Conservation (phyloP, 2,113 vertebrate genomes). For the Loxodonta africana region DNA sequence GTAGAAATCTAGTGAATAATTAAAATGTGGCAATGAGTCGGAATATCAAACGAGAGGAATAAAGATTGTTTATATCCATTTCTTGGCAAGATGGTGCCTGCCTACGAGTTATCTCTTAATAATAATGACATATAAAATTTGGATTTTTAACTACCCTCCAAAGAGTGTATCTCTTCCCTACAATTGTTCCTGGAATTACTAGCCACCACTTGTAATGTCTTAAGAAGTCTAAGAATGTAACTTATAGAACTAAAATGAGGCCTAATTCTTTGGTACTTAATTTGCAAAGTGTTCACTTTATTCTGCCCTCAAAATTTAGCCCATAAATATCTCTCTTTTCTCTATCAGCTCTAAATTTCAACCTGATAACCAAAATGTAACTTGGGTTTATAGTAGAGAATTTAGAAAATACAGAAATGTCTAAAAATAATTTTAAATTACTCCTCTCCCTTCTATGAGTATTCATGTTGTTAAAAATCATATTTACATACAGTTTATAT, state of each 20-base stretch:
- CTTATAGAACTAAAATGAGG: not conserved
- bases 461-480: too few relatives aligned
- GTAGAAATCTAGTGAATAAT: slow-evolving; percentile 87
- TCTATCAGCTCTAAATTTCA: not conserved
- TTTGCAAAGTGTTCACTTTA: not conserved
- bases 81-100: slow-evolving; percentile 74
- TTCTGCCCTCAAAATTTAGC: not conserved
- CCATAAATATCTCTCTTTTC: not conserved
- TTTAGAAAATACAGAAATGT: not conserved
- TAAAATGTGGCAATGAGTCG: slow-evolving; percentile 86
- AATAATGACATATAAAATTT: slow-evolving; percentile 75
- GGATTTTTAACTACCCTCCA: slow-evolving; percentile 73
- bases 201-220: slow-evolving; percentile 46
- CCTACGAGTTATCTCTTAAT: slow-evolving; percentile 76
- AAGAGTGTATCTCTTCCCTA: slow-evolving; percentile 76
- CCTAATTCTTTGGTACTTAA: not conserved
- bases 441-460: not conserved
- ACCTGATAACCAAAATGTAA: not conserved
- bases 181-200: slow-evolving; percentile 68
- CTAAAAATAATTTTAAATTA: not conserved
- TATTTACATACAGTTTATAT: too few relatives aligned
- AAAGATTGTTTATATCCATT: slow-evolving; percentile 82
- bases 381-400: not conserved
- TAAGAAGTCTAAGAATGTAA: not conserved
- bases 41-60: slow-evolving; percentile 83